phyloP scores from a whole-genome alignment of 2,888 invertebrate genomes.

The Spisula subtruncata region DNA sequence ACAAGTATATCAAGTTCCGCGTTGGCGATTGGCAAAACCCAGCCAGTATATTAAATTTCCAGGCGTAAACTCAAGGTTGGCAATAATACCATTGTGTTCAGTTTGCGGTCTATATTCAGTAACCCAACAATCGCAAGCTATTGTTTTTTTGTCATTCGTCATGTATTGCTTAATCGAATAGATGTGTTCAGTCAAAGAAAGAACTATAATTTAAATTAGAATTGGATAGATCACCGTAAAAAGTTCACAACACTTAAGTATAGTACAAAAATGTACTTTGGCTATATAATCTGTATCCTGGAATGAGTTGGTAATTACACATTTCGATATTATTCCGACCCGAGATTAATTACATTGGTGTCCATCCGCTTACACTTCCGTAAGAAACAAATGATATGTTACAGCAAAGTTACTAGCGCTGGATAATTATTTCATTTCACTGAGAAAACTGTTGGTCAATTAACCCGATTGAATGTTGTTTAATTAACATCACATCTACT shows the following conservation, averaged over 20 bases:
- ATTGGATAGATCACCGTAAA: not conserved
- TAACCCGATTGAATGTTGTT: not conserved
- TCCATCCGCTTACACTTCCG: not conserved
- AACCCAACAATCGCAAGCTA: too few relatives aligned
- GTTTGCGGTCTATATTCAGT: too few relatives aligned
- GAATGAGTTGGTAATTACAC: too few relatives aligned
- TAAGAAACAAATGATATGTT: not conserved
- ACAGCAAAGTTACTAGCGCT: not conserved
- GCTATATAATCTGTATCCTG: not conserved
- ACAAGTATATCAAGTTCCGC: too few relatives aligned
- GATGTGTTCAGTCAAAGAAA: not conserved
- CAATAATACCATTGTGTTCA: too few relatives aligned
- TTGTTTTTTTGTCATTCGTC: too few relatives aligned
- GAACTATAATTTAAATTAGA: not conserved
- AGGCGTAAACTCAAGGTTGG: too few relatives aligned
- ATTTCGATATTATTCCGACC: too few relatives aligned
- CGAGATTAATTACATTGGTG: too few relatives aligned
- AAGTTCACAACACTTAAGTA: not conserved
- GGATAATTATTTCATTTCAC: conserved; percentile 2
- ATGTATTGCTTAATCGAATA: not conserved
- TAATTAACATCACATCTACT: conserved; percentile 11
- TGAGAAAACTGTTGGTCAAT: not conserved
- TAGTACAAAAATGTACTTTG: not conserved
- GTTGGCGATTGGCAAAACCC: too few relatives aligned
- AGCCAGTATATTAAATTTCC: too few relatives aligned